Conservation (phyloP, 1,140 invertebrate genomes). For the Adelges cooleyi region DNA sequence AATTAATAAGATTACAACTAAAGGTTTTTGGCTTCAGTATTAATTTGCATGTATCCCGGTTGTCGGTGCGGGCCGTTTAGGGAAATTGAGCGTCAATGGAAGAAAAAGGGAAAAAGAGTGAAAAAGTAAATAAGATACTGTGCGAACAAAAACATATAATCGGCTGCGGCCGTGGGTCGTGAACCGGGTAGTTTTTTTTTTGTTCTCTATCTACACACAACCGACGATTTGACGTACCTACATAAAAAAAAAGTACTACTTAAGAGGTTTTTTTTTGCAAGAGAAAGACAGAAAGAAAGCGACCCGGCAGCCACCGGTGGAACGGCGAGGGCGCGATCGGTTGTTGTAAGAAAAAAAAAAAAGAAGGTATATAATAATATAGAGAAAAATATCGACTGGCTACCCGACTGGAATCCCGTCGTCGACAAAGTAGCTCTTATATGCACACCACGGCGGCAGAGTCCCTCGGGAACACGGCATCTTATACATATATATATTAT, state of each 20-base stretch:
- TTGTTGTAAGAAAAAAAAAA: not conserved
- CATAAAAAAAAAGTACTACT: conserved; percentile 17
- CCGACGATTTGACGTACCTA: not conserved
- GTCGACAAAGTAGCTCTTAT: conserved; percentile 24
- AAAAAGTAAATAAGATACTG: too few species aligned
- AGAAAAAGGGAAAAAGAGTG: too few species aligned
- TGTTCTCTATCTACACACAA: too few species aligned
- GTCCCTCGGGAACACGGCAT: not conserved
- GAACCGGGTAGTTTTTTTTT: conserved; percentile 6
- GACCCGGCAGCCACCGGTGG: too few species aligned
- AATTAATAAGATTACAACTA: too few species aligned
- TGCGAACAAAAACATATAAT: too few species aligned
- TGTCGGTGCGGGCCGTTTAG: too few species aligned
- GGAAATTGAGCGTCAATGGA: too few species aligned
- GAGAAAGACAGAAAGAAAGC: not conserved
- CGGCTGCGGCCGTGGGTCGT: not conserved
- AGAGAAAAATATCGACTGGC: conserved; percentile 25
- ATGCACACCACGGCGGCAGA: not conserved
- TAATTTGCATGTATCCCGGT: too few species aligned
- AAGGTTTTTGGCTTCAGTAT: too few species aligned
- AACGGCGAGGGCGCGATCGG: not conserved
- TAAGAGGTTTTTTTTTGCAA: not conserved
- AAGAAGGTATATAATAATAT: not conserved
- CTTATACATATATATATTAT: not conserved
- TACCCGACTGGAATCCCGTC: conserved; percentile 2